phyloP scores from a whole-genome alignment of 2,797 vertebrate genomes.

The Microchirus variegatus region DNA sequence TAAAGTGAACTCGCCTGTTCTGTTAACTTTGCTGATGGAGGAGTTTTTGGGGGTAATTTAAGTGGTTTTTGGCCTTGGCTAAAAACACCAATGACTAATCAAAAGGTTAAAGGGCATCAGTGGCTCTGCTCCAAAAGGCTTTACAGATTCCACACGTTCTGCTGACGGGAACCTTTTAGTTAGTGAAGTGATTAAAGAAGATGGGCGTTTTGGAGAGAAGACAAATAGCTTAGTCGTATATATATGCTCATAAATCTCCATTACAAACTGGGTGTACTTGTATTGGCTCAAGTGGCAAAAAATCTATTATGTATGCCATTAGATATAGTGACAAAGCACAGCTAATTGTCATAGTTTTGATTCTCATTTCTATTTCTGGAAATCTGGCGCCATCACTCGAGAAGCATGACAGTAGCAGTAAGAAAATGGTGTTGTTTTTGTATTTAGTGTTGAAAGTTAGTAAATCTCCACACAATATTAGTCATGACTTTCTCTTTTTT shows the following conservation, averaged over 20 bases:
- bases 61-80: slow-evolving; percentile 43
- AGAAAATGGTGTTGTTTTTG: no score
- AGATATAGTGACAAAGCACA: not conserved
- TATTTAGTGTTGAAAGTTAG: no score
- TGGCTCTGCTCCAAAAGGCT: slow-evolving; percentile 34
- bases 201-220: not conserved
- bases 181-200: slow-evolving; percentile 5
- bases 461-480: no score
- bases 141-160: slow-evolving; percentile 46
- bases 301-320: not conserved
- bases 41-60: slow-evolving; percentile 67
- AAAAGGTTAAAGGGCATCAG: slow-evolving; percentile 65
- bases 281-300: not conserved
- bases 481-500: no score
- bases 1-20: slow-evolving; percentile 50
- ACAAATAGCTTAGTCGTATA: not conserved
- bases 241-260: no score
- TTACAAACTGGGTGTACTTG: not conserved
- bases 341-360: not conserved
- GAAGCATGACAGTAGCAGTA: no score
- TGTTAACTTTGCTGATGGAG: slow-evolving; percentile 39
- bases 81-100: slow-evolving; percentile 55
- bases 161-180: slow-evolving; percentile 24
- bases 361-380: no score
- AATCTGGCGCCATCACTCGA: no score